Evolutionary conservation across 2,113 vertebrate genomes (phyloP).

Genomic region (Bufo gargarizans): DNA sequence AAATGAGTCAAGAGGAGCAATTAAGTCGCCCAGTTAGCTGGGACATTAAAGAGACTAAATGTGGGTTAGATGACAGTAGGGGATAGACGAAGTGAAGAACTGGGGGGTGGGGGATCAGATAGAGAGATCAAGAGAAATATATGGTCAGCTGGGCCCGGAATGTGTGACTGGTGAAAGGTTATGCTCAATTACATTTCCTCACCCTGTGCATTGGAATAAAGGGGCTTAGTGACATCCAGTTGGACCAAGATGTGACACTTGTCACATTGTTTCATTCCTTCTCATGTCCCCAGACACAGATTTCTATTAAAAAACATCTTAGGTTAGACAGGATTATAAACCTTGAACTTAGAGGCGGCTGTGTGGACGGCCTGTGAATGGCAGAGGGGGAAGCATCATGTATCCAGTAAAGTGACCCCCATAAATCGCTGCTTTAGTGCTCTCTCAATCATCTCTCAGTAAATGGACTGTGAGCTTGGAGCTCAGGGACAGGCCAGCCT

Average conservation of each 20-base stretch:
- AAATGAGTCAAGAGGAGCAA: conserved; percentile 56
- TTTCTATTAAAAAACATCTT: conserved; percentile 59
- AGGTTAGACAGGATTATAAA: conserved; percentile 61
- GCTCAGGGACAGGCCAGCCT: conserved; percentile 57
- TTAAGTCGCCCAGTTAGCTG: background rate
- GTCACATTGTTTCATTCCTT: conserved; percentile 22
- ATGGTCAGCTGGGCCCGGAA: background rate
- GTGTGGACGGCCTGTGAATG: background rate
- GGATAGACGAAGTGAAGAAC: background rate
- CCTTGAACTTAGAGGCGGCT: conserved; percentile 67
- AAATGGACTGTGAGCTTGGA: conserved; percentile 30
- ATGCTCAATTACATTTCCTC: conserved; percentile 33
- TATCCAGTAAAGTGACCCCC: conserved; percentile 62
- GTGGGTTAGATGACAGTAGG: conserved; percentile 19
- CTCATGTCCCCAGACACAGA: conserved; percentile 56
- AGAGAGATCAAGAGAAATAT: conserved; percentile 17
- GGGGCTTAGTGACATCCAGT: conserved; percentile 33
- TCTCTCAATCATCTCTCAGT: conserved; percentile 59
- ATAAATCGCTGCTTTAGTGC: conserved; percentile 66
- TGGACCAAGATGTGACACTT: conserved; percentile 8
- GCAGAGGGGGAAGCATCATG: background rate
- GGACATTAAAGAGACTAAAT: conserved; percentile 28
- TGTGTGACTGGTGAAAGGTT: conserved; percentile 4
- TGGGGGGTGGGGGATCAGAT: background rate
- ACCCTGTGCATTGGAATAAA: conserved; percentile 5